A percentile compares a stretch with the other conserved stretches of the same genome.
Conservation (phyloP, 2,113 vertebrate genomes). For the Tyrannus savana region DNA sequence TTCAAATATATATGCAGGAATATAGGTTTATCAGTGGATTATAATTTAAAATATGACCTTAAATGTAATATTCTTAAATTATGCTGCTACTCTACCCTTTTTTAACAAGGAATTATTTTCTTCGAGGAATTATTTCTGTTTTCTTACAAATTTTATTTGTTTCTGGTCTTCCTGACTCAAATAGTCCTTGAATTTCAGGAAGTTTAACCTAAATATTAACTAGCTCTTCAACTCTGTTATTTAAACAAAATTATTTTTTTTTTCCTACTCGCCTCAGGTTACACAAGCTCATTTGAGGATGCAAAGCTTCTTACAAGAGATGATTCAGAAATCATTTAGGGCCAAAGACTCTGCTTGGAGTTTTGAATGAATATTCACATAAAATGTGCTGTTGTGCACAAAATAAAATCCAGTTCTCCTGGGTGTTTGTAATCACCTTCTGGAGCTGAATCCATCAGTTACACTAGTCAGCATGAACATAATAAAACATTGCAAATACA, state of each 20-base stretch:
- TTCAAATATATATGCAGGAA: neutral
- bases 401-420: neutral
- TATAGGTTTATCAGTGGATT: neutral
- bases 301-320: neutral
- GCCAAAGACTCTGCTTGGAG: neutral
- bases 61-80: neutral
- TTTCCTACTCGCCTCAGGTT: neutral
- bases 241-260: neutral
- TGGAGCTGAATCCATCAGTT: neutral
- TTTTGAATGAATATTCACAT: neutral
- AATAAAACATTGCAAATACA: conserved; percentile 15
- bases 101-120: neutral
- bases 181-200: neutral
- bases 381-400: neutral
- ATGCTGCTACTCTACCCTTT: neutral
- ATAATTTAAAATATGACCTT: neutral
- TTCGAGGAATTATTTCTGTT: neutral
- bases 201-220: neutral
- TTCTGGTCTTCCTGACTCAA: neutral
- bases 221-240: neutral
- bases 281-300: neutral
- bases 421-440: neutral
- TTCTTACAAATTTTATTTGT: neutral
- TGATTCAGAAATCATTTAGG: neutral
- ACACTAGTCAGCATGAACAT: neutral